These are phyloP conservation scores for Neelides folsomi DNA, from an alignment of 2,888 invertebrate species.

Conservation along the genomic window DNA sequence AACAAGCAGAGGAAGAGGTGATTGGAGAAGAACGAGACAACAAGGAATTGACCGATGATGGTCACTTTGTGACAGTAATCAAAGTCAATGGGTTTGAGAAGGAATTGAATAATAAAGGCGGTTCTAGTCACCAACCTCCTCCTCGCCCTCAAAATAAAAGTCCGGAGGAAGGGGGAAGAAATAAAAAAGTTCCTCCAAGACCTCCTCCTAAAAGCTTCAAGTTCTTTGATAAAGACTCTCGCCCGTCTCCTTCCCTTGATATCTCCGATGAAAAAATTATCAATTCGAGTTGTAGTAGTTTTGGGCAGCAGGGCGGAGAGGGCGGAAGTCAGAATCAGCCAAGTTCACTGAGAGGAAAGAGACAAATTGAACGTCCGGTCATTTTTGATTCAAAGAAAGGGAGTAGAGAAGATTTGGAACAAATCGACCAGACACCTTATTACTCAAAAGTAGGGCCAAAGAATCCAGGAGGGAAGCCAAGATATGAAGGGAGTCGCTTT, in stretches of 20 bases:
- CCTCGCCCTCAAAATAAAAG: too few species aligned
- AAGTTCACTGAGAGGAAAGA: conserved; percentile 1
- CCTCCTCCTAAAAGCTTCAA: conserved; percentile 38
- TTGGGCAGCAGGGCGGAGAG: too few species aligned
- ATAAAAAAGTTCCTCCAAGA: conserved; percentile 37
- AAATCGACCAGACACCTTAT: too few species aligned
- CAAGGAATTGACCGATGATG: conserved; percentile 39
- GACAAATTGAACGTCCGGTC: conserved; percentile 21
- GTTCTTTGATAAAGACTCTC: conserved; percentile 7
- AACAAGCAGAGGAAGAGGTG: neutral
- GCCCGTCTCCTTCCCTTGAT: too few species aligned
- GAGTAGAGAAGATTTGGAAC: neutral
- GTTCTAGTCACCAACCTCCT: conserved; percentile 15
- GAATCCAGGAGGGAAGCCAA: neutral
- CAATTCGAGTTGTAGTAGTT: too few species aligned
- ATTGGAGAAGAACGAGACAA: conserved; percentile 27
- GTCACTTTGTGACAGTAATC: conserved; percentile 72
- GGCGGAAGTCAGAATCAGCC: conserved; percentile 3
- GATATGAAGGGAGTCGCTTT: neutral
- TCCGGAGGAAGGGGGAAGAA: conserved; percentile 18
- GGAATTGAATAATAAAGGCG: conserved; percentile 26
- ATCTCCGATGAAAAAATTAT: too few species aligned
- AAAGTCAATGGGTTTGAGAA: conserved; percentile 59
- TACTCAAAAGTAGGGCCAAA: too few species aligned
- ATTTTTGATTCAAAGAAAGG: conserved; percentile 29